Evolutionary conservation across 2,888 invertebrate species (phyloP).

Genomic region (Margaritifera margaritifera): DNA sequence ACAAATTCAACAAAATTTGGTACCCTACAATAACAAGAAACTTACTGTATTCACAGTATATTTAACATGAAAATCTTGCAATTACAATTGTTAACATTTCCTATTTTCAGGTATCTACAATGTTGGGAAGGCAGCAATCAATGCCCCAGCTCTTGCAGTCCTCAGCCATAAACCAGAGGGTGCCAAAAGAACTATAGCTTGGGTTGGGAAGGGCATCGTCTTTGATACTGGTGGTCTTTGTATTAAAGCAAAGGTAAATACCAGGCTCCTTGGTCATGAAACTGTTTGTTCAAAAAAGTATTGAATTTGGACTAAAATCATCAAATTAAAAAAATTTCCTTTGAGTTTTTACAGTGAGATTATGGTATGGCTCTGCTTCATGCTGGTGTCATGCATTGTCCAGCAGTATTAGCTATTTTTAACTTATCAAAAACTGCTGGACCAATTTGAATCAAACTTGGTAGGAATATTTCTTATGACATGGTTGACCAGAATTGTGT

Average conservation of each 20-base stretch:
- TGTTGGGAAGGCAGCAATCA: constrained; percentile 84
- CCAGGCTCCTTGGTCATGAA: neutral
- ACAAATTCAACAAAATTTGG: neutral
- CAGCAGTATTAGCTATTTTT: too few relatives aligned
- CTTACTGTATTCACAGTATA: neutral
- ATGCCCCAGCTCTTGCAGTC: constrained; percentile 81
- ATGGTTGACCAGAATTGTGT: too few relatives aligned
- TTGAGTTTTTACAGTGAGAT: too few relatives aligned
- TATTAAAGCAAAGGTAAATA: constrained; percentile 86
- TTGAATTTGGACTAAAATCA: too few relatives aligned
- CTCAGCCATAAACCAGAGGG: constrained; percentile 79
- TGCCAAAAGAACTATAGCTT: constrained; percentile 82
- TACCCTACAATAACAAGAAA: neutral
- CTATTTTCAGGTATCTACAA: constrained; percentile 80
- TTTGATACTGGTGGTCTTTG: constrained; percentile 95
- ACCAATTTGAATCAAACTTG: too few relatives aligned
- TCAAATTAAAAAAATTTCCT: too few relatives aligned
- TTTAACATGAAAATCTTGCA: neutral
- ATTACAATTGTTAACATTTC: neutral
- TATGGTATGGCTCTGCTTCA: too few relatives aligned
- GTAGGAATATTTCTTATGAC: too few relatives aligned
- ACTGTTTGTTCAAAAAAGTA: too few relatives aligned
- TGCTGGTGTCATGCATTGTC: too few relatives aligned
- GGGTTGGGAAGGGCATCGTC: constrained; percentile 95
- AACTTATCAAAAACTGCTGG: too few relatives aligned